Base-by-base conservation (phyloP, 2,113 vertebrate genomes). In the Silurus meridionalis region DNA sequence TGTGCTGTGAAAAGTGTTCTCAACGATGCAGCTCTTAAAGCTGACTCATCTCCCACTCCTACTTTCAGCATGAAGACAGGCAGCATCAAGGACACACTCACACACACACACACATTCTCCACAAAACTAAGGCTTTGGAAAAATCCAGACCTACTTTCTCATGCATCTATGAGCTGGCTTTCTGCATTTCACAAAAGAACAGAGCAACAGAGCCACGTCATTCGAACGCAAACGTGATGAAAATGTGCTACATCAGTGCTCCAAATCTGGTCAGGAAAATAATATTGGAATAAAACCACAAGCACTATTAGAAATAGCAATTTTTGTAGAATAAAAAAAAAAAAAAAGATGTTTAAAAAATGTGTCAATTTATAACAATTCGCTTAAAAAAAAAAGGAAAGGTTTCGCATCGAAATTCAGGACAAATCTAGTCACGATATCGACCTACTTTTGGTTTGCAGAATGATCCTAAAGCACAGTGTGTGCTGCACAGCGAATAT, bases 141-240 rank as follows among this genome's bases (percentile, higher is more conserved):
- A 86, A 84, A 82, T 60, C 80, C 80, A 89, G 89, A 92, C 91
- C 91, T 91, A 90, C 85, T 92, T 91, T 92, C 85, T 89, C 83
- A 90, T 46, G 77, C 52, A 85, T 74, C 64, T 85, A 53, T 64
- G 69, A 86, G 84, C 13, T 50, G 13, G 21, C 78, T 87, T 87
- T 88, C 85, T 75, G 84, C 90, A 89, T 85, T 72, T 46, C 7
- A 60, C 21, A 80, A 80, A 80, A 6, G 7, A 82, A 23, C 53
- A 5, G 48, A 81, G 48, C 19, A 21, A 46, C 60, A 83, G 48
- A 83, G 63, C 60, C 58, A 83, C 46, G 63, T 23, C 53, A 84
- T 64, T 63, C 11, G 72, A 87, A 14, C 78, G 57, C 15, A 82
- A 37, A 52, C 6, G 48, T 28, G 6, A 28, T 9, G 13, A 53